phyloP scores from a whole-genome alignment of 2,797 vertebrate species.

The Coilia nasus region DNA sequence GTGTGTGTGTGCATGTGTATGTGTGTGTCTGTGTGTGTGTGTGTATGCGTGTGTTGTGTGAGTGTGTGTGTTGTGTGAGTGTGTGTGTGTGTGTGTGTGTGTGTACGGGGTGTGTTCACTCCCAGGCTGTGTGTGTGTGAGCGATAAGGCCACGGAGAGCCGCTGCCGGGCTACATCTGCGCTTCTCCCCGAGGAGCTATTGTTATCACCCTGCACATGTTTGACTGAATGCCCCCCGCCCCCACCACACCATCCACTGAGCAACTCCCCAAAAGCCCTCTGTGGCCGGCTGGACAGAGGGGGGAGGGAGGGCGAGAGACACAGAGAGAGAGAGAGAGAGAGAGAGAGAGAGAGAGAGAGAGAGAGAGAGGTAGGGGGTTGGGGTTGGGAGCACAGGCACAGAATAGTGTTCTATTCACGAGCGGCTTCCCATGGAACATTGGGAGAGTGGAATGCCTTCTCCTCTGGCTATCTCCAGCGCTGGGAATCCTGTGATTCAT shows the following conservation, averaged over 20 bases:
- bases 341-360: slow-evolving; percentile 55
- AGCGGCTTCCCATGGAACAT: slow-evolving; percentile 77
- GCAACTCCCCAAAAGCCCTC: slow-evolving; percentile 71
- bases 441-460: slow-evolving; percentile 77
- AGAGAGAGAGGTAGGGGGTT: slow-evolving; percentile 41
- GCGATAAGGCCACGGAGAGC: slow-evolving; percentile 61
- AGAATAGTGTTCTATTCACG: slow-evolving; percentile 77
- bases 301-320: slow-evolving; percentile 48
- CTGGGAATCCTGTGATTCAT: slow-evolving; percentile 67
- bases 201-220: slow-evolving; percentile 74
- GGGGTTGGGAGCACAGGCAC: slow-evolving; percentile 58
- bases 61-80: no score
- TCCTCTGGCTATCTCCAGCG: slow-evolving; percentile 73
- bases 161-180: slow-evolving; percentile 52
- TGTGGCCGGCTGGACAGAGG: slow-evolving; percentile 65
- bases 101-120: slow-evolving; percentile 55
- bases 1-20: not conserved
- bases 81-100: slow-evolving; percentile 1
- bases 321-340: slow-evolving; percentile 47
- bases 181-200: slow-evolving; percentile 77
- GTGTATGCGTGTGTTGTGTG: not conserved
- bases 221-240: slow-evolving; percentile 69
- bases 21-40: slow-evolving; percentile 9
- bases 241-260: slow-evolving; percentile 55
- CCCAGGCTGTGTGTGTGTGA: slow-evolving; percentile 38